Base-by-base conservation (phyloP, 2,888 invertebrate species). In the Drosophila yooni region DNA sequence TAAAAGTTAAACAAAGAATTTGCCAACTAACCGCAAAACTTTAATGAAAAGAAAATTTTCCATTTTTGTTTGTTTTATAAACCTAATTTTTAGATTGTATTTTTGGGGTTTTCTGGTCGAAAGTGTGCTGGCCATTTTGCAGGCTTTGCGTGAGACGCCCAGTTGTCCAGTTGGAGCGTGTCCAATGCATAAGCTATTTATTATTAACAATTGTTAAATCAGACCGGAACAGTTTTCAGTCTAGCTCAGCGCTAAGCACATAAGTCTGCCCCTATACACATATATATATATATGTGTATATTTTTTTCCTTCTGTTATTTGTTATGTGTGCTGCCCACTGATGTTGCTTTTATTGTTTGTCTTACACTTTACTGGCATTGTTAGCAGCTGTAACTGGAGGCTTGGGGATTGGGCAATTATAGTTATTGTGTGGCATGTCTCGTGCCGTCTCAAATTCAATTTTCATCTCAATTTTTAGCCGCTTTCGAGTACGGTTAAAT, bases 131-230 rank as follows among this genome's bases (percentile, higher is more conserved):
- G 59, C 38, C 69, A 51, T 31, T 50, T 70, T 40, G 21, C 25
- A 15, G 36, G 61, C 33, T 50, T 71, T 62, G 78, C 78, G 81
- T 81, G 77, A 46, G 50, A 77, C 77, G 77, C 77, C 77, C 80
- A 64, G 52, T 59, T 25, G 56, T 67, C 57, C 54, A 76, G 66
- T 36, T 70, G 69, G 52, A 84, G 82, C 83, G 71, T 85, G 60
- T 73, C 87, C 78, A 89, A 84, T 84, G 89, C 83, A 77, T 88
- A 88, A 90, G 90, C 90, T 78, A 81, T 88, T 91, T 92, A 91
- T 91, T 90, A 91, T 91, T 89, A 91, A 81, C 88, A 89, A 89
- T 92, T 91, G 85, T 90, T 87, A 92, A 91, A 91, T 89, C 92
- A 88, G 91, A 91, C 91, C 92, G 92, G 90, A 91, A 91, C 91